Evolutionary conservation across 2,888 invertebrate species (phyloP), one percentile per base, ranked within the genome.

Genomic region (Lamellibrachia satsuma): DNA sequence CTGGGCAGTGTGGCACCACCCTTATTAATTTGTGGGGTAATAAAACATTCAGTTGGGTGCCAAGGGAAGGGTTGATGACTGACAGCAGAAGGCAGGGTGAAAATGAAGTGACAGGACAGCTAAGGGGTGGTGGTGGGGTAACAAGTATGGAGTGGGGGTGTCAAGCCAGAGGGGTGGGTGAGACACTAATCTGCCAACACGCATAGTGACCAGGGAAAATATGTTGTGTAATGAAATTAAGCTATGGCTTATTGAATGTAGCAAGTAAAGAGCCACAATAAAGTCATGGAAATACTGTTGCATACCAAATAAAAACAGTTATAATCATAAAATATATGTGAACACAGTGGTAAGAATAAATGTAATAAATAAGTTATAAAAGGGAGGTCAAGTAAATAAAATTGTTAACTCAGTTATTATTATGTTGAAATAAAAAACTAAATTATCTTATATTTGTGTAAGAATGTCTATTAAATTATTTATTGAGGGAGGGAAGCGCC

Each of bases 21-120:
- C n/a, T 75, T 75, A 75, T 75, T 75, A 75, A 75, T 75, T 6
- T 75, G 75, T 75, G 75, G 75, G 75, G 75, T 75, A 75, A 75
- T 75, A 75, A 75, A 75, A 15, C 75, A 15, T 22, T 75, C 75
- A 22, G 2, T 22, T 39, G 22, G n/a, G 75, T 11, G 75, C 22
- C 75, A 75, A 75, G 75, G 15, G 39, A 39, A 39, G 75, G 75
- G 75, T 75, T 75, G 75, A 75, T 75, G 75, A 75, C 22, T 75
- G 75, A 75, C 75, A 75, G n/a, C 75, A 75, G 75, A 75, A n/a
- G 22, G n/a, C n/a, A 75, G 75, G 75, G 75, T 11, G 75, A n/a
- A 55, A 7, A 3, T 22, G n/a, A 22, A 75, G 15, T 75, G n/a
- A n/a, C n/a, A 55, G 75, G 75, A n/a, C 75, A 75, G n/a, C 15